These are phyloP conservation scores for Sus cebifrons DNA, from an alignment of 2,797 vertebrate species.

Conservation along the genomic window DNA sequence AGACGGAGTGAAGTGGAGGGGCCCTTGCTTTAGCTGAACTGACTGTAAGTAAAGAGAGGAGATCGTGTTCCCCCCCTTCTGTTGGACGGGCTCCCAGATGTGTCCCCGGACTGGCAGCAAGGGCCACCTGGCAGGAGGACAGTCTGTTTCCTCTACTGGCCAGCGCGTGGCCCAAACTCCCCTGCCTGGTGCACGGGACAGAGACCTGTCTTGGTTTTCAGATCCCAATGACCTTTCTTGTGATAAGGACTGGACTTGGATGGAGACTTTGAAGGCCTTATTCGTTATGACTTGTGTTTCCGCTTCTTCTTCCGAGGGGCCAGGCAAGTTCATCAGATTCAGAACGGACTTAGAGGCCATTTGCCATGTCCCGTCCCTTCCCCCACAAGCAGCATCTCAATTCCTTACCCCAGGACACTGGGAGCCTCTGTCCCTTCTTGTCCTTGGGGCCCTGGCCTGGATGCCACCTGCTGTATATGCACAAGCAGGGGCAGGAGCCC, in stretches of 20 bases:
- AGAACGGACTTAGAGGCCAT: neutral
- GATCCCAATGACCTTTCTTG: neutral
- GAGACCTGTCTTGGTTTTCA: neutral
- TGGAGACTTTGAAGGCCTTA: neutral
- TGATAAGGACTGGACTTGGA: neutral
- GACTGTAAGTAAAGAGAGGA: neutral
- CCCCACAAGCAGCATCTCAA: neutral
- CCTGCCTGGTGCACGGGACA: neutral
- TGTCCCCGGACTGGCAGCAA: neutral
- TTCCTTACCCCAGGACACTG: rapidly evolving
- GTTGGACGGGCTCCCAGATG: rapidly evolving
- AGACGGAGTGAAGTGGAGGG: neutral
- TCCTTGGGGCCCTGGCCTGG: neutral
- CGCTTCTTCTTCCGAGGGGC: neutral
- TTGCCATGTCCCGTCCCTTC: neutral
- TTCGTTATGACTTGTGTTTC: neutral
- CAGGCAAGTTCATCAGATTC: neutral
- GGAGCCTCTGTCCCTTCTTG: too few species aligned
- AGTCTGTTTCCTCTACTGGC: neutral
- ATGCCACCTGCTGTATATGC: neutral
- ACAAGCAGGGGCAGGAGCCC: neutral
- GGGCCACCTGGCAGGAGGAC: neutral
- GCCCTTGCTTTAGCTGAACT: neutral
- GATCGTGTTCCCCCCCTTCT: neutral
- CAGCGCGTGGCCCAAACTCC: rapidly evolving